Evolutionary conservation across 2,113 vertebrate genomes (phyloP).

Genomic region (Chiloscyllium plagiosum): DNA sequence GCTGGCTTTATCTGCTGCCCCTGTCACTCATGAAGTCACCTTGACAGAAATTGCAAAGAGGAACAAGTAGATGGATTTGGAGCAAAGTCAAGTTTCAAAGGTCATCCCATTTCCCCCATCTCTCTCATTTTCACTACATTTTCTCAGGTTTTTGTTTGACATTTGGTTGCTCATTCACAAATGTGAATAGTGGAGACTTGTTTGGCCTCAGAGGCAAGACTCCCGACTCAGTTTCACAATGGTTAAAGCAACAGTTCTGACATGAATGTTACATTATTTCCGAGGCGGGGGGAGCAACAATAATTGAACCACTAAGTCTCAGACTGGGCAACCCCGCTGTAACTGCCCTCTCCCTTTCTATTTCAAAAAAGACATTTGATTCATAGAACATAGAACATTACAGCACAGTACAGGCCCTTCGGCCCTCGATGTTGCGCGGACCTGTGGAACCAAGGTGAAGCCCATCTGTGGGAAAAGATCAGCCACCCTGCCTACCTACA

Average conservation of each 20-base stretch:
- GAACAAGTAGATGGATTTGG: not conserved
- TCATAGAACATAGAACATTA: no score
- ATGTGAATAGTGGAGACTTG: not conserved
- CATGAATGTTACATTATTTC: not conserved
- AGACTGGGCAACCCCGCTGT: not conserved
- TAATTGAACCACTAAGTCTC: not conserved
- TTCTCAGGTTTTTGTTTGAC: not conserved
- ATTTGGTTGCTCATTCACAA: not conserved
- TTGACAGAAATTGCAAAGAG: not conserved
- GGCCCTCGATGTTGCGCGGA: no score
- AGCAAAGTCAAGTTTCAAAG: not conserved
- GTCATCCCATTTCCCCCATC: not conserved
- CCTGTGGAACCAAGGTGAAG: no score
- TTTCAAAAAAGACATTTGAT: no score
- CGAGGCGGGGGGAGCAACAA: no score
- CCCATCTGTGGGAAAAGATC: no score
- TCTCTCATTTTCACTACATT: not conserved
- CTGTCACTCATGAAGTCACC: not conserved
- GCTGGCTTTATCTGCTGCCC: not conserved
- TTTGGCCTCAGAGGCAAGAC: not conserved
- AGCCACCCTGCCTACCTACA: no score
- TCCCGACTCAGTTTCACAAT: not conserved
- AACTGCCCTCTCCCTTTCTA: not conserved
- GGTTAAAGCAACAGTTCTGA: not conserved
- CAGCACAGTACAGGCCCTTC: no score